These are phyloP conservation scores for Anthoscopus minutus DNA, from an alignment of 2,113 vertebrate species.

Conservation along the genomic window DNA sequence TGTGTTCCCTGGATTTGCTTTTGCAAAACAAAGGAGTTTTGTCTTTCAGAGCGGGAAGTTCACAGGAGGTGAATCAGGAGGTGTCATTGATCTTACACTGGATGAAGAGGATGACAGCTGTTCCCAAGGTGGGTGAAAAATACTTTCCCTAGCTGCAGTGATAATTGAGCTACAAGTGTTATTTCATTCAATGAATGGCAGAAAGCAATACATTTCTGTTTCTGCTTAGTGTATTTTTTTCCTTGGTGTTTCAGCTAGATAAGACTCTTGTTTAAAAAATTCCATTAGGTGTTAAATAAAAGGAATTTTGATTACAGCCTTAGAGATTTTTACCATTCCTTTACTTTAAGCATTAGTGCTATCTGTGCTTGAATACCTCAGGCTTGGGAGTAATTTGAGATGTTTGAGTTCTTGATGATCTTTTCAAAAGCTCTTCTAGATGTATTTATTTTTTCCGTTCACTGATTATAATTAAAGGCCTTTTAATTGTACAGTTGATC, in stretches of 20 bases:
- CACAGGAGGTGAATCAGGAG: conserved; percentile 59
- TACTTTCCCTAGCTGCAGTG: background rate
- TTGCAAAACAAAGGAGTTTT: conserved; percentile 65
- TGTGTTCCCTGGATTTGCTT: conserved; percentile 31
- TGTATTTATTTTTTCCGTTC: background rate
- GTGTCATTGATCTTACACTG: conserved; percentile 80
- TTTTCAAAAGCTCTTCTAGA: background rate
- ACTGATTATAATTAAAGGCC: background rate
- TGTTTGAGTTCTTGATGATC: background rate
- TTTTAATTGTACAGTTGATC: background rate
- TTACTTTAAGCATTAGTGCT: background rate
- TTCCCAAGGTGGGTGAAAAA: conserved; percentile 62
- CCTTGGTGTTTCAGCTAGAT: background rate
- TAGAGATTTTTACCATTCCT: background rate
- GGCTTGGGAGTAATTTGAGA: background rate
- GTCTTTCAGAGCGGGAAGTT: conserved; percentile 73
- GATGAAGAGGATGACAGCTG: conserved; percentile 75
- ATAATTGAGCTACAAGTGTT: background rate
- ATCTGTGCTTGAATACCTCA: background rate
- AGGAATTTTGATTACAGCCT: background rate
- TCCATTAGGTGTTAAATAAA: background rate
- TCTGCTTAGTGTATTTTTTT: background rate
- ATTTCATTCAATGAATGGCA: background rate
- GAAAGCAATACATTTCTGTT: background rate
- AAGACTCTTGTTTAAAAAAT: background rate